Base-by-base conservation (phyloP, 2,888 invertebrate genomes). In the Pandemis cinnamomeana region DNA sequence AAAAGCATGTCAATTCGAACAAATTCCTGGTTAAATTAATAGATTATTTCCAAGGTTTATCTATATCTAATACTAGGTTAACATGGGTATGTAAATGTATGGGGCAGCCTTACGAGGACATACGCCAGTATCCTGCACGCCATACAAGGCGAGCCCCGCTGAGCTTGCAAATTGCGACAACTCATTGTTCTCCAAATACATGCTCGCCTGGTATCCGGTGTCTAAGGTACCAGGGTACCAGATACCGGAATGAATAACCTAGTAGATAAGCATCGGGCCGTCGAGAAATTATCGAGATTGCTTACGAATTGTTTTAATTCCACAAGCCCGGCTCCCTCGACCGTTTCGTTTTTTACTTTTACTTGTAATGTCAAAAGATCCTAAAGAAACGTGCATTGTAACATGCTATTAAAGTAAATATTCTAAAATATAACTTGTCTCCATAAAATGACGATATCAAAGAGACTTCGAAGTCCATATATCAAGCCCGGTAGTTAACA, bases 121-220 rank as follows among this genome's bases (percentile, higher is more conserved):
- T 60, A 63, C 67, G 67, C 69, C 68, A 51, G 20, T 48, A 63
- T 60, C 58, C 58, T 61, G 73, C 76, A 71, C 63, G 51, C 90
- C 91, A 71, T 90, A 91, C 77, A 93, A 81, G 92, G 93, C 76
- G 80, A 80, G 77, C 82, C 88, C 84, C 90, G 91, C 88, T 86
- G 85, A 80, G 87, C 83, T 91, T 92, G 93, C 93, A 93, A 93
- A 93, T 93, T 93, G 92, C 89, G 77, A 93, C 93, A 93, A 85
- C 84, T 85, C 89, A 92, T 93, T 93, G 93, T 93, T 89, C 86
- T 78, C 84, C 83, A 81, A 83, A 84, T 83, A 85, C 83, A 84
- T 78, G 77, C 82, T 77, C 81, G 84, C 83, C 80, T 76, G 75
- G 77, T 72, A 78, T 77, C 71, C 67, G 76, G 75, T 75, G 67